phyloP scores from a whole-genome alignment of 2,113 vertebrate genomes.

The Polypterus bichir region DNA sequence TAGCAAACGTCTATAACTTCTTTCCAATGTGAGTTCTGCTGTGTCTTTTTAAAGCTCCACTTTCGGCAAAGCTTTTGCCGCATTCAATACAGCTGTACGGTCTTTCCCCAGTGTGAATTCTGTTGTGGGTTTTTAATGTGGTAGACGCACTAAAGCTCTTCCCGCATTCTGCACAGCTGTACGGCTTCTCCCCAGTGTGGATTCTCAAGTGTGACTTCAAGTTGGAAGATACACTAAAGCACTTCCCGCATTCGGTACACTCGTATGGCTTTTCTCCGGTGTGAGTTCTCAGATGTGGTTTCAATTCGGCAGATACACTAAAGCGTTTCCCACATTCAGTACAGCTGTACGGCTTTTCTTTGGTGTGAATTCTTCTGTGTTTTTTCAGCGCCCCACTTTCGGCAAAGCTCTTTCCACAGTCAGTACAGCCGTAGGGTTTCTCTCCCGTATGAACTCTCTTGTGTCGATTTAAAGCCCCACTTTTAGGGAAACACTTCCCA shows the following conservation, averaged over 20 bases:
- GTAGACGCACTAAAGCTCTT: no score
- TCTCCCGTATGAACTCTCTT: no score
- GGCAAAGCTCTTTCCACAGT: no score
- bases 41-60: background rate
- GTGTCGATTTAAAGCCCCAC: no score
- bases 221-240: background rate
- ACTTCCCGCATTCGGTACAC: background rate
- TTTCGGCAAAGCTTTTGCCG: background rate
- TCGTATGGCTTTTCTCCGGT: background rate
- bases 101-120: no score
- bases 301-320: background rate
- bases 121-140: no score
- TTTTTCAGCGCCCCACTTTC: no score
- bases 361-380: no score
- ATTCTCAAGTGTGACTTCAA: background rate
- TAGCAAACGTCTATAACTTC: background rate
- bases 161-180: background rate
- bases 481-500: no score
- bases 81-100: background rate
- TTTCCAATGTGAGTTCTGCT: background rate
- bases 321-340: background rate
- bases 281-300: background rate
- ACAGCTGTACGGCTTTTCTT: background rate
- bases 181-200: slow-evolving; percentile 1
- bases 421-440: no score